phyloP scores from a whole-genome alignment of 2,888 invertebrate species.

The Agrotis ipsilon region DNA sequence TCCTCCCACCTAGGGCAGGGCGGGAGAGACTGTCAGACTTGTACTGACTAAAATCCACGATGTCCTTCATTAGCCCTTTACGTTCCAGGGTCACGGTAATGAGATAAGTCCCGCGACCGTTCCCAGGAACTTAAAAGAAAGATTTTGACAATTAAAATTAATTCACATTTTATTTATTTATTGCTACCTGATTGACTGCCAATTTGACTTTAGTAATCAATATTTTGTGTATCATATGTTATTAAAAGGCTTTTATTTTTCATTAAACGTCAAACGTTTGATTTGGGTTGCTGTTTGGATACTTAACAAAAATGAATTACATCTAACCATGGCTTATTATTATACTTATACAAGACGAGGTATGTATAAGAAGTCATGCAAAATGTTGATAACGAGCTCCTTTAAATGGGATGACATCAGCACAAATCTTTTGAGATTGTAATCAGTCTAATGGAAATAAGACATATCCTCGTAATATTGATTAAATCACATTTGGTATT shows the following conservation, averaged over 20 bases:
- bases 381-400: background rate
- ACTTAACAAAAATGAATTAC: background rate
- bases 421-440: background rate
- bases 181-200: background rate
- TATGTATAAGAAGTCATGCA: background rate
- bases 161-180: background rate
- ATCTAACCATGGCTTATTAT: background rate
- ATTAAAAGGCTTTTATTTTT: background rate
- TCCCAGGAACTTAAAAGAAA: background rate
- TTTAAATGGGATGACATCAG: background rate
- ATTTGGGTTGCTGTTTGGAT: constrained; percentile 11
- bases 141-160: background rate
- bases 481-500: background rate
- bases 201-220: background rate
- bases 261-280: background rate
- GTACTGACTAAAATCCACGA: too few relatives aligned
- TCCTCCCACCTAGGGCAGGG: too few relatives aligned
- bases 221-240: background rate
- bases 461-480: background rate
- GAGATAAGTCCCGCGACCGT: too few relatives aligned
- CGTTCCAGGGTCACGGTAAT: too few relatives aligned
- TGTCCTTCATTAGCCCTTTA: too few relatives aligned
- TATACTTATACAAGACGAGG: background rate
- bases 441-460: constrained; percentile 2
- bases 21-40: too few relatives aligned